Evolutionary conservation across 2,113 vertebrate species (phyloP).

Genomic region (Ursus arctos): DNA sequence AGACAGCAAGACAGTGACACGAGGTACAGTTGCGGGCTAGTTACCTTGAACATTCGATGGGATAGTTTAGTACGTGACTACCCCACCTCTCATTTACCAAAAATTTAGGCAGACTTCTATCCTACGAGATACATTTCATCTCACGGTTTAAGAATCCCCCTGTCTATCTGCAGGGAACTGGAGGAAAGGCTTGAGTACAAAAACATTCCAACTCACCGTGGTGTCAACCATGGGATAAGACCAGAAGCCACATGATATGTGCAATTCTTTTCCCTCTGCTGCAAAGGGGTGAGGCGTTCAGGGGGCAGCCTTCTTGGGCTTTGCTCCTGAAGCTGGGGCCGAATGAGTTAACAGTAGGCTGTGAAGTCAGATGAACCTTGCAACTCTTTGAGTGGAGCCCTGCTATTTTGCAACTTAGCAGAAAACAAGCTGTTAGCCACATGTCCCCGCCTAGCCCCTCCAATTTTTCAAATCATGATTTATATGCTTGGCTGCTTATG

Average conservation of each 20-base stretch:
- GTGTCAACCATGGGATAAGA: background rate
- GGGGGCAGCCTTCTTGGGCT: background rate
- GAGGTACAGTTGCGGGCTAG: fast-evolving
- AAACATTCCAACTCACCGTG: background rate
- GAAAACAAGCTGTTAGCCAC: conserved; percentile 75
- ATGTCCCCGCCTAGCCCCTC: conserved; percentile 39
- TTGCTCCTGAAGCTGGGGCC: conserved; percentile 29
- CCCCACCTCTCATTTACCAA: background rate
- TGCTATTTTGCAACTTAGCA: conserved; percentile 71
- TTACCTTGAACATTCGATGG: background rate
- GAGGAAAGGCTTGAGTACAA: background rate
- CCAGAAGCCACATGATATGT: background rate
- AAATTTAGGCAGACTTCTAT: background rate
- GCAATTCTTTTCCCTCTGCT: background rate
- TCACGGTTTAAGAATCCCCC: conserved; percentile 15
- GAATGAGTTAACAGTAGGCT: background rate
- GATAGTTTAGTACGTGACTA: background rate
- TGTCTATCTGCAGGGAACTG: background rate
- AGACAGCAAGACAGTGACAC: background rate
- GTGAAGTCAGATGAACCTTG: conserved; percentile 66
- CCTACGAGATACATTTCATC: background rate
- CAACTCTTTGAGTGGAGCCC: background rate
- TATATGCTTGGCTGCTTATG: conserved; percentile 43
- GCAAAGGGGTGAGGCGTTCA: background rate
- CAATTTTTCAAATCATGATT: conserved; percentile 58